These are phyloP conservation scores for Fragum whitleyi DNA, from an alignment of 2,888 invertebrate species.

Conservation along the genomic window DNA sequence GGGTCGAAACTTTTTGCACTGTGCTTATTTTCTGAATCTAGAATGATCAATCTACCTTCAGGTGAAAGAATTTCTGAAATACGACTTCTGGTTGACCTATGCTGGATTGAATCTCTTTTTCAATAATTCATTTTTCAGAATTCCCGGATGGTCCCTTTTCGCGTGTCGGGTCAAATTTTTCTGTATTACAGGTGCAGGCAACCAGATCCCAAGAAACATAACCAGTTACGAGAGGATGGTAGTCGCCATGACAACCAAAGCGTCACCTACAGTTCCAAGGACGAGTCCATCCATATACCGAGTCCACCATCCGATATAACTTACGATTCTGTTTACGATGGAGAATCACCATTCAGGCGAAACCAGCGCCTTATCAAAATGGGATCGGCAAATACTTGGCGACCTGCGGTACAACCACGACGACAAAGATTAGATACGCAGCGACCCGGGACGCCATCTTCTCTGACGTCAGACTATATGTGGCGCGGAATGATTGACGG, in stretches of 20 bases:
- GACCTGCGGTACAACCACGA: constrained; percentile 36
- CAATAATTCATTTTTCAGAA: no score
- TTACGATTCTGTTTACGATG: constrained; percentile 58
- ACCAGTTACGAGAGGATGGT: constrained; percentile 22
- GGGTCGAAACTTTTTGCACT: no score
- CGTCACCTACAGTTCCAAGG: constrained; percentile 50
- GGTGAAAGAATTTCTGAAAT: no score
- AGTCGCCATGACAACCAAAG: constrained; percentile 31
- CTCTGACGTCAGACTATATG: constrained; percentile 44
- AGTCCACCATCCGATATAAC: constrained; percentile 48
- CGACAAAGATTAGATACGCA: constrained; percentile 21
- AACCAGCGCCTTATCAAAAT: constrained; percentile 55
- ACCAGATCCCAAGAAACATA: constrained; percentile 33
- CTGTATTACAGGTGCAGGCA: constrained; percentile 39
- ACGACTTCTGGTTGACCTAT: no score
- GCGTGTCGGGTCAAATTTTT: no score
- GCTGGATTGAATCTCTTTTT: no score
- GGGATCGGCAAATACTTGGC: constrained; percentile 63
- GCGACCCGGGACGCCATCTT: constrained; percentile 23
- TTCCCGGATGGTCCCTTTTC: no score
- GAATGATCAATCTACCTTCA: no score
- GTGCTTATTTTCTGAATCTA: no score
- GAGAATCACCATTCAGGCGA: constrained; percentile 56
- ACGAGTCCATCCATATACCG: constrained; percentile 51
- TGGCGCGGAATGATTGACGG: constrained; percentile 63